Base-by-base conservation (phyloP, 2,888 invertebrate genomes). In the Acholoe squamosa region DNA sequence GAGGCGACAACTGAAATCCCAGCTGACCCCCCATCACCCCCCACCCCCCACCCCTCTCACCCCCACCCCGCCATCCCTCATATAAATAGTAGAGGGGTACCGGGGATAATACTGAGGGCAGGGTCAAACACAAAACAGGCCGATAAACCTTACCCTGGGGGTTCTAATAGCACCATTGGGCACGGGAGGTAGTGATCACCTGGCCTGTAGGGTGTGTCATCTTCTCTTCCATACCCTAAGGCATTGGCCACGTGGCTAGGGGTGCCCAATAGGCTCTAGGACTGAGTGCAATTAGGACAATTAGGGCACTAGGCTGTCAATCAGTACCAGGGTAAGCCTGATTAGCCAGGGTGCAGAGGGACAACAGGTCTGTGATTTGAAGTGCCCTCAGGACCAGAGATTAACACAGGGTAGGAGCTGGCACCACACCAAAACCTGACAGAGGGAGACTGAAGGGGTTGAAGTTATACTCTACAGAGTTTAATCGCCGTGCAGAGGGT, bases 341-440 rank as follows among this genome's bases (percentile, higher is more conserved):
- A 67, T 67, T 67, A 67, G 67, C 1, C 71, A 22, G n/a, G 25
- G 31, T 28, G 43, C 43, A 71, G 3, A 61, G 61, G 3, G 71
- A 71, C 71, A 71, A 71, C 71, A 71, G 71, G 71, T 71, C 25
- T 71, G 71, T 71, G 71, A 71, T 71, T 71, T 28, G 71, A 28
- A 28, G 71, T 71, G 31, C 28, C 25, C 22, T 3, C 19, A n/a
- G 61, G 25, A 61, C 61, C 5, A 3, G 61, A 14, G 25, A 61
- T 61, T 61, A 61, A 14, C 1, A 14, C 61, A 61, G 61, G 61
- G 5, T n/a, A 22, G 19, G 10, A 61, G 61, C 19, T 61, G 61
- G 61, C 61, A n/a, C n/a, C 19, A 61, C n/a, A 43, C 43, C 43
- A 43, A 10, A 10, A 10, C 5, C 43, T 43, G 43, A 43, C 43